Conservation (phyloP, 2,797 vertebrate species). For the Glyptemys insculpta region DNA sequence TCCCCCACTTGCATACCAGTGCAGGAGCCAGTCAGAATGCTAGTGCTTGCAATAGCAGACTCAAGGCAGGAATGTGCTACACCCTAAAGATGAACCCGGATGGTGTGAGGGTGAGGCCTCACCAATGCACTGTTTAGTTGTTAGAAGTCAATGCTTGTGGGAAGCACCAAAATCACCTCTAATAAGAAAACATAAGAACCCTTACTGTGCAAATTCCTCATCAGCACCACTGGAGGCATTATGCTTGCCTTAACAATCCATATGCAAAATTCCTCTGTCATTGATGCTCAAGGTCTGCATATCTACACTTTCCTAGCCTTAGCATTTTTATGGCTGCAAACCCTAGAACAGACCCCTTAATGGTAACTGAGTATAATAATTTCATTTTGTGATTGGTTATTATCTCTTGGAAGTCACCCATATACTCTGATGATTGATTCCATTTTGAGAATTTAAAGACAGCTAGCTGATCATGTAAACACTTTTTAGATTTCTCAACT, state of each 20-base stretch:
- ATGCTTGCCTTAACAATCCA: background rate
- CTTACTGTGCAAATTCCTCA: background rate
- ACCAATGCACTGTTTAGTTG: background rate
- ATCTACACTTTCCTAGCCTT: background rate
- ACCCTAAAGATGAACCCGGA: slow-evolving; percentile 1
- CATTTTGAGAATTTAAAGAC: background rate
- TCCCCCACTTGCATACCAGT: background rate
- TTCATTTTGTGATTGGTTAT: background rate
- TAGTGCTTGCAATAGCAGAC: background rate
- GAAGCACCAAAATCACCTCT: background rate
- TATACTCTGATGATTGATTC: background rate
- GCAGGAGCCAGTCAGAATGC: background rate
- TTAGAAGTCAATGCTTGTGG: background rate
- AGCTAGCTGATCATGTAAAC: background rate
- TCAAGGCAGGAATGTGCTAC: background rate
- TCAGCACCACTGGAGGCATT: background rate
- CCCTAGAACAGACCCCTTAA: background rate
- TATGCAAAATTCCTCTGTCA: slow-evolving; percentile 8
- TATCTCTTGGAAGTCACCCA: background rate
- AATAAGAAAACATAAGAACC: slow-evolving; percentile 15
- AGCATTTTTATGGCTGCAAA: background rate
- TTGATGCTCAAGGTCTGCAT: background rate
- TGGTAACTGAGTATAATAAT: background rate
- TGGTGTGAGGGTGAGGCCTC: background rate
- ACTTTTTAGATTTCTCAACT: background rate